Percentiles rank a stretch among this genome's conserved stretches.
These are phyloP conservation scores for Archocentrus centrarchus DNA, from an alignment of 2,113 vertebrate species.

Conservation along the genomic window DNA sequence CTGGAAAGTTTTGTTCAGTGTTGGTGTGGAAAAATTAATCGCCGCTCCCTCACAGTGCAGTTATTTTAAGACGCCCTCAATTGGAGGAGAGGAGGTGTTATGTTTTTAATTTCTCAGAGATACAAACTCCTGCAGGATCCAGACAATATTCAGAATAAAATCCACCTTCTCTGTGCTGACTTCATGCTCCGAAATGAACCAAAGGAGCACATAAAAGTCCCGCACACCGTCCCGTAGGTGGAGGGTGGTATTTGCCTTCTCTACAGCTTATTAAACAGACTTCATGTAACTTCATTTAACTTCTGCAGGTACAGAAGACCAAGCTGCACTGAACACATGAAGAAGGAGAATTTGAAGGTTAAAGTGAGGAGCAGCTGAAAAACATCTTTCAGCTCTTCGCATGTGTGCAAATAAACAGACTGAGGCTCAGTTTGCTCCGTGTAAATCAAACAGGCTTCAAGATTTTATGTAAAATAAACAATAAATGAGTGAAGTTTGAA, in stretches of 20 bases:
- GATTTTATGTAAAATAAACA: no score
- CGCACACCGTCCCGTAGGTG: not conserved
- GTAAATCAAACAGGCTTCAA: no score
- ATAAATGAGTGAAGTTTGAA: not conserved
- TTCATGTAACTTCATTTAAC: not conserved
- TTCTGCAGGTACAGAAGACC: not conserved
- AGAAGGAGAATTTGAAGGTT: not conserved
- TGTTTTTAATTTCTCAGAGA: slow-evolving; percentile 31
- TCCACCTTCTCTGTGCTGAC: not conserved
- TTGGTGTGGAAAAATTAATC: slow-evolving; percentile 73
- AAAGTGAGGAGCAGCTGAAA: not conserved
- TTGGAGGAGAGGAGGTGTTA: slow-evolving; percentile 41
- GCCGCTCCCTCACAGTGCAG: slow-evolving; percentile 36
- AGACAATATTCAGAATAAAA: slow-evolving; percentile 17
- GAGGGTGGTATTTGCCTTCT: not conserved
- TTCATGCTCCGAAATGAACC: not conserved
- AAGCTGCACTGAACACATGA: not conserved
- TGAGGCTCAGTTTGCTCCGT: no score
- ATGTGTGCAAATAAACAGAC: not conserved
- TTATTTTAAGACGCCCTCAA: slow-evolving; percentile 68
- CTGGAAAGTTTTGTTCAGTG: slow-evolving; percentile 76
- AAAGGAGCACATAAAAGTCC: not conserved
- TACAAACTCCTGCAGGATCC: slow-evolving; percentile 20
- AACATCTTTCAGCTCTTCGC: not conserved
- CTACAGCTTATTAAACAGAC: not conserved